Base-by-base conservation (phyloP, 1,140 invertebrate species). In the Wiebesia pumilae region DNA sequence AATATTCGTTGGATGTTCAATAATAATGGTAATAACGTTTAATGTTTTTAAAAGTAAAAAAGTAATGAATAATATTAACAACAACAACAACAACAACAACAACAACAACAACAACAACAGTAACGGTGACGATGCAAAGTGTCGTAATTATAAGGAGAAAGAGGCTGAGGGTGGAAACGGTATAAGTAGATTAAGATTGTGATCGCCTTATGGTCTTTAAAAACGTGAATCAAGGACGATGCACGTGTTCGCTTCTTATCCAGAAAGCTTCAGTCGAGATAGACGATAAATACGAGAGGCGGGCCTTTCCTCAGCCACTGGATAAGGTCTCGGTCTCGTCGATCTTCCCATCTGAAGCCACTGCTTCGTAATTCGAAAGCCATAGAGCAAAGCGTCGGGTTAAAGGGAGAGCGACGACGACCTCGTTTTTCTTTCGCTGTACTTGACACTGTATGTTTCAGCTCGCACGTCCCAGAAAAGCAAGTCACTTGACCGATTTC, bases 401-500 rank as follows among this genome's bases (percentile, higher is more conserved):
- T 19, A 19, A 38, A 6, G 19, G 16, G 21, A 71, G 19, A 38
- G 35, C 69, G 33, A 71, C 19, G 30, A 9, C 35, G 69, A 71
- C 69, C 69, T 38, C 80, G 40, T 82, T 67, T 27, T 47, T 47
- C 6, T 14, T n/a, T 54, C n/a, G 58, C 12, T 38, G 24, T n/a
- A 27, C 40, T 77, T 19, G 58, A 62, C 58, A 27, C 58, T 27
- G 58, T 71, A 71, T 12, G 19, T 27, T 40, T 54, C 40, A 69
- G 24, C 67, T 43, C 47, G n/a, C 38, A 30, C 30, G 79, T 27
- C 54, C 51, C 54, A 83, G 82, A 83, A 73, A 83, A 77, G 51
- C 47, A 77, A 75, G 71, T 58, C 71, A 58, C 82, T 83, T 83
- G 82, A 83, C 82, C 82, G 71, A 81, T 81, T 65, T 81, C 16